These are phyloP conservation scores for Oscheius onirici DNA, from an alignment of 2,888 invertebrate genomes.

Conservation along the genomic window DNA sequence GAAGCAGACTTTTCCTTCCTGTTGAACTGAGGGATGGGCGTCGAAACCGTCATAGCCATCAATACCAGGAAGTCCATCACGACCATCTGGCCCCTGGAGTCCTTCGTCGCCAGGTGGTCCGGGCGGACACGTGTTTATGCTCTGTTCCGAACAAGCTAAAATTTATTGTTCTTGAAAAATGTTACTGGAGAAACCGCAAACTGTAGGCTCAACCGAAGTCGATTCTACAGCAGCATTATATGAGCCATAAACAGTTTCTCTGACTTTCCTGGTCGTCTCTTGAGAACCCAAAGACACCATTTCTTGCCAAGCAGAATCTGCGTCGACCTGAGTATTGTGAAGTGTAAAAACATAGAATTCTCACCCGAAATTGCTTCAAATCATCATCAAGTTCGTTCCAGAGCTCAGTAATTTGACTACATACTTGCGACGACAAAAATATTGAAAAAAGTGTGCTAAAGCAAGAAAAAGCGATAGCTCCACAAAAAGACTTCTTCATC, in stretches of 20 bases:
- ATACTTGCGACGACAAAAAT: neutral
- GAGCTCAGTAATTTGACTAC: neutral
- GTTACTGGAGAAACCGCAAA: too few relatives aligned
- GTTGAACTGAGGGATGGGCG: constrained; percentile 29
- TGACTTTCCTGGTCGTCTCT: neutral
- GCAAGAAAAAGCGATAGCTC: neutral
- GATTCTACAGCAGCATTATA: constrained; percentile 1
- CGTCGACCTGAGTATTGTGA: neutral
- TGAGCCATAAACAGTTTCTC: neutral
- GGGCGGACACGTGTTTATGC: constrained; percentile 8
- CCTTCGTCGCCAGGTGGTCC: constrained; percentile 47
- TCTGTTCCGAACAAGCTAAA: neutral
- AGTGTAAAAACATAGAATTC: neutral
- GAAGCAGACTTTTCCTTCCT: constrained; percentile 39
- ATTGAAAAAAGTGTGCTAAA: neutral
- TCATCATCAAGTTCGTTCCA: neutral
- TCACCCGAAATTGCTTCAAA: neutral
- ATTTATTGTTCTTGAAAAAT: neutral
- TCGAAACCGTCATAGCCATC: constrained; percentile 52
- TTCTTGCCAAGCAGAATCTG: constrained; percentile 3
- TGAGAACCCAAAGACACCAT: neutral
- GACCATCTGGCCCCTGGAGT: constrained; percentile 44
- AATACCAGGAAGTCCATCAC: constrained; percentile 41
- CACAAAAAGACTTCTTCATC: neutral
- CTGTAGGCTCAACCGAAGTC: neutral